phyloP scores from a whole-genome alignment of 2,797 vertebrate species.

The Characodon lateralis region DNA sequence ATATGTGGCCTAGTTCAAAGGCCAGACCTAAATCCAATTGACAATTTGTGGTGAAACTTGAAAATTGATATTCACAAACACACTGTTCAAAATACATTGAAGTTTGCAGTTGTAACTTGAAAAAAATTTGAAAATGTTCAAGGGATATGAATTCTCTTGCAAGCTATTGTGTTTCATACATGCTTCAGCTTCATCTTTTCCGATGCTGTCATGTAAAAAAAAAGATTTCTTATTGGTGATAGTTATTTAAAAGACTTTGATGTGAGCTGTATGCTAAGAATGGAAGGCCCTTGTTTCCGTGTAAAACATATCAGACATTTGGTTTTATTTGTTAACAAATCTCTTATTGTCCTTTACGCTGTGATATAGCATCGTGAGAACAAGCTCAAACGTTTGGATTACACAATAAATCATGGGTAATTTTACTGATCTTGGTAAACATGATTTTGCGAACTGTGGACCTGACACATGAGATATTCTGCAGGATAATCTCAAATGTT shows the following conservation, averaged over 20 bases:
- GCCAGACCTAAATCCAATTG: background rate
- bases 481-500: background rate
- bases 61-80: background rate
- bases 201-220: background rate
- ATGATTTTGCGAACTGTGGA: too few species aligned
- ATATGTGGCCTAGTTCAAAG: background rate
- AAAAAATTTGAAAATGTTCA: background rate
- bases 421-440: background rate
- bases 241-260: too few species aligned
- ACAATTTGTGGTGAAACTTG: background rate
- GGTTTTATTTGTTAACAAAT: background rate
- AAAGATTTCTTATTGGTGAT: background rate
- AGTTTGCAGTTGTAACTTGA: too few species aligned
- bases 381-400: background rate
- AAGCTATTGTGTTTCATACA: too few species aligned
- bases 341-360: background rate
- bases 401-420: background rate
- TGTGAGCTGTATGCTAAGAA: background rate
- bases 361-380: background rate
- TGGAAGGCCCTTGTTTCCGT: background rate
- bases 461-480: background rate
- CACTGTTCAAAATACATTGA: background rate
- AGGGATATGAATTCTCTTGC: background rate
- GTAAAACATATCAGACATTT: background rate
- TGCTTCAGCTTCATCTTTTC: background rate